phyloP scores from a whole-genome alignment of 2,113 vertebrate species.

The Embiotoca jacksoni region DNA sequence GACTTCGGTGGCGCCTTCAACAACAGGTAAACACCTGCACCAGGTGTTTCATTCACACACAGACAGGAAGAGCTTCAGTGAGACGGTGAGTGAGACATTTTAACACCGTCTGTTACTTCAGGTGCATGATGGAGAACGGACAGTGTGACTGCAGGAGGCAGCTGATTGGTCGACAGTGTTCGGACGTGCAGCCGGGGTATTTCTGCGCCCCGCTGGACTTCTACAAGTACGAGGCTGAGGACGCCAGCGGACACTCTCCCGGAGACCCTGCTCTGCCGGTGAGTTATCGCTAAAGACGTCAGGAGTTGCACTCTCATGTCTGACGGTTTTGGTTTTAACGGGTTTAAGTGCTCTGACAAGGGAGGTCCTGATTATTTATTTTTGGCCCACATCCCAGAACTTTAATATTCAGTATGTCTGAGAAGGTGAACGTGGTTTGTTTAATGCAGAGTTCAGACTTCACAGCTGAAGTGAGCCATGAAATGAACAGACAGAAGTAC shows the following conservation, averaged over 20 bases:
- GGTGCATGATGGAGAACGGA: constrained; percentile 87
- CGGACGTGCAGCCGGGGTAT: constrained; percentile 87
- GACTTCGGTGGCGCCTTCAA: constrained; percentile 90
- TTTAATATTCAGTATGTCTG: no score
- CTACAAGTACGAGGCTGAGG: constrained; percentile 88
- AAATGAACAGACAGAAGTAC: constrained; percentile 56
- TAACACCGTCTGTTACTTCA: constrained; percentile 43
- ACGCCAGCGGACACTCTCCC: constrained; percentile 75
- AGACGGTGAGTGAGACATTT: not conserved
- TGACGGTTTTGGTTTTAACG: no score
- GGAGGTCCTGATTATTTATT: no score
- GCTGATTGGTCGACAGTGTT: constrained; percentile 86
- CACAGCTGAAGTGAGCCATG: constrained; percentile 68
- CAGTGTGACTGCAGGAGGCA: constrained; percentile 89
- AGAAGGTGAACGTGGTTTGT: not conserved
- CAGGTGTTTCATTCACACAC: no score
- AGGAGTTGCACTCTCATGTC: no score
- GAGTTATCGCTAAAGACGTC: constrained; percentile 57
- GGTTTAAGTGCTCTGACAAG: no score
- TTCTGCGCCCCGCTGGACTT: constrained; percentile 90
- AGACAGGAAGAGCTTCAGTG: no score
- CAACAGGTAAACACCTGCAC: constrained; percentile 82
- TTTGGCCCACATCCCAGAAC: no score
- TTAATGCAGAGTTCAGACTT: constrained; percentile 1
- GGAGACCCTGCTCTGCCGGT: constrained; percentile 83